Base-by-base conservation (phyloP, 2,113 vertebrate species). In the Phyllostomus discolor region DNA sequence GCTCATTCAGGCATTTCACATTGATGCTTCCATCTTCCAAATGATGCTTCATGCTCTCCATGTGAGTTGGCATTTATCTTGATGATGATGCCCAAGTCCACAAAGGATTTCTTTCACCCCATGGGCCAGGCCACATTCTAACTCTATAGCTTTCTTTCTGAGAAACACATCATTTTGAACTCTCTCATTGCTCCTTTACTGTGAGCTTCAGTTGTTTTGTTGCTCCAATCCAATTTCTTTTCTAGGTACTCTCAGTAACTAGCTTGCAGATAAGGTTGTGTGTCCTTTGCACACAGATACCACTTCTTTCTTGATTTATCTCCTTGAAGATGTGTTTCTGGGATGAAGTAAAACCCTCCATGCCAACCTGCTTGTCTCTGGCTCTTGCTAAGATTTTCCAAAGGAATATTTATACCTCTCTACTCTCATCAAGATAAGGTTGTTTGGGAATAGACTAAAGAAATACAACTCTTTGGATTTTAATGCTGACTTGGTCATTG, bases 41-140 rank as follows among this genome's bases (percentile, higher is more conserved):
- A 91, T 79, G 75, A 95, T 50, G 38, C 52, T 38, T n/a, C 38
- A 14, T 52, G 46, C 31, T 81, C 38, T 88, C 62, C 28, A 33
- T 10, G 66, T 87, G 31, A 22, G 11, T 83, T 24, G 6, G 35
- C 64, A 88, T 88, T 93, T 79, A 88, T 93, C 87, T 95, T 88
- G 43, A 28, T 91, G 64, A 87, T 72, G 64, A 80, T 88, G 57
- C 38, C 87, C n/a, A 43, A 70, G 62, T 83, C 54, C 2, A 4
- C 87, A 90, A 94, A 86, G 90, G n/a, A 90, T 90, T 69, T 86
- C 35, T 70, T 89, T 90, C n/a, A 87, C 12, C 10, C 17, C 7
- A 7, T 28, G 57, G 46, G 24, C 19, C 17, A 70, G 52, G 20
- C 11, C 50, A 28, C 35, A 82, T 81, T 92, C 57, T 81, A 86